Base-by-base conservation (phyloP, 2,888 invertebrate species). In the Torymus auratus region DNA sequence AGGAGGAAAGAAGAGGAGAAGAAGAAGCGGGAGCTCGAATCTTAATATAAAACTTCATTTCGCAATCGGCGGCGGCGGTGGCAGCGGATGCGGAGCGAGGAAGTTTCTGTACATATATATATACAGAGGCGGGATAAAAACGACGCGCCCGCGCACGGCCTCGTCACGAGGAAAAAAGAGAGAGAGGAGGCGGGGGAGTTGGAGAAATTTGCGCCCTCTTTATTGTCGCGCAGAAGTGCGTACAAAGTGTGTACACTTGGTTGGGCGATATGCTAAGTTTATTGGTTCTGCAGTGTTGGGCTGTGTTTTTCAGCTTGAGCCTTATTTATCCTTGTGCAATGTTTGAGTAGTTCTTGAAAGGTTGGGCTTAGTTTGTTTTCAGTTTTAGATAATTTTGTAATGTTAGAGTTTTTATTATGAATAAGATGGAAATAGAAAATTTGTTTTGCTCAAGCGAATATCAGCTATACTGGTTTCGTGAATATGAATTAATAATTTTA, bases 31-130 rank as follows among this genome's bases (percentile, higher is more conserved):
- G 85, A 86, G 86, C 86, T 88, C 87, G 72, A 84, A 86, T 88
- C 90, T 90, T 89, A 89, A 90, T 90, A 90, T 90, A 90, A 90
- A 90, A 90, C 90, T 90, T 90, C 88, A 90, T 90, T 90, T 90
- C 89, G 88, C 90, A 89, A 90, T 90, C 89, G 89, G 88, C 86
- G 85, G 83, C 83, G 82, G 81, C 84, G 23, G 71, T 53, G 53
- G 82, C 85, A 15, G 58, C 60, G 60, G 72, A 65, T 65, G 74
- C 76, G 64, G 52, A 73, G 68, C 15, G 65, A 67, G 62, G 14
- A 23, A 56, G 41, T 41, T 41, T 41, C 41, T 41, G 41, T 41
- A 41, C 7, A 58, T 70, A 68, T 71, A 68, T 71, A 78, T 71
- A 71, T 67, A 60, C 50, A 68, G 56, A 69, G 61, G 52, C 41